Conservation (phyloP, 2,888 invertebrate genomes). For the Drepanosiphum platanoidis region DNA sequence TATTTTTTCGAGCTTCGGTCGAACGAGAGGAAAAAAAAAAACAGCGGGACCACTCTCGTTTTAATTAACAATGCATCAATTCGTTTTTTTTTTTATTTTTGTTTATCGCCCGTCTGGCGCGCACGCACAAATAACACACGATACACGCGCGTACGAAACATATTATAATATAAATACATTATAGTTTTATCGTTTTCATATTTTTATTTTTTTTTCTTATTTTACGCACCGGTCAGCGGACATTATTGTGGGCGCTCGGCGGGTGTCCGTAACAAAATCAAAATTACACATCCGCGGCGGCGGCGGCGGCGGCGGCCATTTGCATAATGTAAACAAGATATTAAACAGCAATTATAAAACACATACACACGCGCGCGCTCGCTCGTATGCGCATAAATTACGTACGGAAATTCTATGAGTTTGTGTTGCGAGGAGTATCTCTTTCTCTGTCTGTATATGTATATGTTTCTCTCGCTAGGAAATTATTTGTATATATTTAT, state of each 20-base stretch:
- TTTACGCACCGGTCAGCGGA: background rate
- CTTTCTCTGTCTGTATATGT: background rate
- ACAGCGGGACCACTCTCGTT: conserved; percentile 55
- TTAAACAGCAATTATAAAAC: conserved; percentile 55
- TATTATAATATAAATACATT: background rate
- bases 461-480: background rate
- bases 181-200: background rate
- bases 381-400: too few relatives aligned
- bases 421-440: background rate
- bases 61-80: conserved; percentile 45
- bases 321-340: conserved; percentile 59
- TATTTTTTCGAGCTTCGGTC: conserved; percentile 23
- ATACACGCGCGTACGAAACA: background rate
- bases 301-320: conserved; percentile 13
- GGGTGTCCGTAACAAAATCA: conserved; percentile 49
- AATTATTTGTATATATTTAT: background rate
- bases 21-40: conserved; percentile 23
- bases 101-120: conserved; percentile 20
- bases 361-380: background rate
- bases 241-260: conserved; percentile 37
- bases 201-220: background rate
- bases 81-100: conserved; percentile 23
- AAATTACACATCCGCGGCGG: conserved; percentile 46
- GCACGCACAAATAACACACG: background rate
- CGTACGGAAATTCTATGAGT: background rate